These are phyloP conservation scores for Mormyrops boulengeri DNA, from an alignment of 2,797 vertebrate species.

Conservation along the genomic window DNA sequence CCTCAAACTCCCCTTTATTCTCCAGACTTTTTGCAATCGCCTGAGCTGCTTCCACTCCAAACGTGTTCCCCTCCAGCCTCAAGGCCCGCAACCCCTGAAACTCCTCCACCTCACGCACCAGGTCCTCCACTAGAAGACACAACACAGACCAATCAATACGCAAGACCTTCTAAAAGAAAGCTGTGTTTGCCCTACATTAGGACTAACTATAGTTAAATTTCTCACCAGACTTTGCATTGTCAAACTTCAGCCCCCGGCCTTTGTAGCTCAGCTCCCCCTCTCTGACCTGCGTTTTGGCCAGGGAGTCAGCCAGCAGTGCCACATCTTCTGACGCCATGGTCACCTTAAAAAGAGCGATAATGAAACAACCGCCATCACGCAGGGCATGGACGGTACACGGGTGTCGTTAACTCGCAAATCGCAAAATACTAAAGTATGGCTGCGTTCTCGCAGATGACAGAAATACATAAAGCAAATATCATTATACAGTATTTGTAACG, in stretches of 20 bases:
- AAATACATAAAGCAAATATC: neutral
- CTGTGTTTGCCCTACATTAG: neutral
- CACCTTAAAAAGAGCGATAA: constrained; percentile 18
- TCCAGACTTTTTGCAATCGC: constrained; percentile 84
- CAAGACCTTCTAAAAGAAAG: neutral
- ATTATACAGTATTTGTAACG: neutral
- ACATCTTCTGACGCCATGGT: constrained; percentile 90
- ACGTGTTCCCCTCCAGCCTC: constrained; percentile 86
- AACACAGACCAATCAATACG: neutral
- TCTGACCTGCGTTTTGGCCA: constrained; percentile 82
- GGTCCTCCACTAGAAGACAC: constrained; percentile 67
- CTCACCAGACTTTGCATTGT: constrained; percentile 82
- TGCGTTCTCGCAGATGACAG: neutral
- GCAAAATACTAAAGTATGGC: neutral
- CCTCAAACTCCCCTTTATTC: constrained; percentile 81
- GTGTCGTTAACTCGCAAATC: neutral
- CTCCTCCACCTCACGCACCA: constrained; percentile 76
- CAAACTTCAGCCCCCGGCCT: constrained; percentile 83
- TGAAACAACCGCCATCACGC: neutral
- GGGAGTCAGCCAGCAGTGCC: constrained; percentile 72
- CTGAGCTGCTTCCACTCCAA: constrained; percentile 88
- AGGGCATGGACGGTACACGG: neutral
- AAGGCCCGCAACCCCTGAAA: constrained; percentile 77
- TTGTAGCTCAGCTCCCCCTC: constrained; percentile 89
- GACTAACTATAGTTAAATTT: neutral